These are phyloP conservation scores for Aleadryas rufinucha DNA, from an alignment of 2,113 vertebrate genomes.

Conservation along the genomic window DNA sequence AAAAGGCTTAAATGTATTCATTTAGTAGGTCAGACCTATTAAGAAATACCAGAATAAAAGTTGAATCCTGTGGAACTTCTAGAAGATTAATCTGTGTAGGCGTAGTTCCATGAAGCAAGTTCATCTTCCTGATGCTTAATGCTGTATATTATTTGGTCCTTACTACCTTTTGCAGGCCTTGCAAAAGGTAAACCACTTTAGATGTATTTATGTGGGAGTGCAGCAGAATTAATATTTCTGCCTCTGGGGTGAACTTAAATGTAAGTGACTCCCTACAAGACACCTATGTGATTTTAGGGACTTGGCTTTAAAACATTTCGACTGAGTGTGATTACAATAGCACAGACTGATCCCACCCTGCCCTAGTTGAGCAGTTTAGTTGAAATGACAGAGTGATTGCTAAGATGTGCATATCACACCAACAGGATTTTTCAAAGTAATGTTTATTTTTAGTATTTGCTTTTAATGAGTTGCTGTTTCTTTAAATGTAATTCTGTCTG, in stretches of 20 bases:
- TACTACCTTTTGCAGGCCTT: not conserved
- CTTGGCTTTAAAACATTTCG: rapidly evolving
- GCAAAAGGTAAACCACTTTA: not conserved
- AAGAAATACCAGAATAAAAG: not conserved
- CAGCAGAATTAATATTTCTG: not conserved
- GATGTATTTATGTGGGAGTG: not conserved
- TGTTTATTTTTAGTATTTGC: not conserved
- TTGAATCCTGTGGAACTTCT: not conserved
- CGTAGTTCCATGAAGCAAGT: not conserved
- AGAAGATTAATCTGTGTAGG: not conserved
- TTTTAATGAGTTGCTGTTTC: not conserved
- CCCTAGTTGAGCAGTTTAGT: not conserved
- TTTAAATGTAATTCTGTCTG: not conserved
- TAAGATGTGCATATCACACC: not conserved
- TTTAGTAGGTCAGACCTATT: not conserved
- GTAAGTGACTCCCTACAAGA: not conserved
- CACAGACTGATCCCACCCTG: not conserved
- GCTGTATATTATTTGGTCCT: not conserved
- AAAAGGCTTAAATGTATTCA: too few species aligned
- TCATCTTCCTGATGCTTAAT: not conserved
- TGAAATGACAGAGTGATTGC: not conserved
- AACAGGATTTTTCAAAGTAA: not conserved
- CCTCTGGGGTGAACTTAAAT: not conserved
- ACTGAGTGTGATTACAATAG: not conserved
- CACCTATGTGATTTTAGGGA: not conserved